Evolutionary conservation across 2,113 vertebrate species (phyloP), one percentile per base, ranked within the genome.

Genomic region (Tringa solitaria): DNA sequence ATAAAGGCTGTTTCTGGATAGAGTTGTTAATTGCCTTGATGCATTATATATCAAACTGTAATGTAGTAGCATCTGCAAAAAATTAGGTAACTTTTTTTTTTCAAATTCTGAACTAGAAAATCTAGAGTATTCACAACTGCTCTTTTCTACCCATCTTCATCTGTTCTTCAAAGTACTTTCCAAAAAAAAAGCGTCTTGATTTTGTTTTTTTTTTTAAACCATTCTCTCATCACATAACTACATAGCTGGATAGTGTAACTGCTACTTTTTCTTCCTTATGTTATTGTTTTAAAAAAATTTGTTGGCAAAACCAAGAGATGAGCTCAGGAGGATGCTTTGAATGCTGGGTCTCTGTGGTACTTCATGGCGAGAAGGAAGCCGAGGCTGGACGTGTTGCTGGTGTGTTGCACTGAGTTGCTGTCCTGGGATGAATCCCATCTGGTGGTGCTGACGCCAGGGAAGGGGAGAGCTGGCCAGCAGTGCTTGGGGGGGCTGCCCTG

Each of bases 271-370:
- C 8, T 70, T n/a, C 19, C 5, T 48, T 80, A 75, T 72, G 30
- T 22, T 51, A 16, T 8, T 64, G 9, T 37, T 89, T 33, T 0
- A 12, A 48, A 77, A 50, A 39, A 7, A 14, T 11, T 4, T 61
- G 8, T 33, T 80, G 45, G 10, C 12, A 11, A 32, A 50, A 24
- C 23, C 17, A 23, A 45, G 30, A 76, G 35, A 1, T 37, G 45
- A 80, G 10, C 33, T 39, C 24, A 27, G 35, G 53, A 13, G 16
- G 18, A 16, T 63, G 19, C 10, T 64, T 8, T 26, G n/a, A 32
- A 5, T 1, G 1, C 7, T 32, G 3, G 3, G 27, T 23, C 6
- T 35, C 41, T 8, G 0, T 8, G 10, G 28, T 20, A 3, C 3
- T 59, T 5, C 12, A 4, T 6, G 10, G 23, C 0, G 3, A 37